phyloP scores from a whole-genome alignment of 30 jellyfish, hydroid and myxozoan species.

The Aurelia sp. region DNA sequence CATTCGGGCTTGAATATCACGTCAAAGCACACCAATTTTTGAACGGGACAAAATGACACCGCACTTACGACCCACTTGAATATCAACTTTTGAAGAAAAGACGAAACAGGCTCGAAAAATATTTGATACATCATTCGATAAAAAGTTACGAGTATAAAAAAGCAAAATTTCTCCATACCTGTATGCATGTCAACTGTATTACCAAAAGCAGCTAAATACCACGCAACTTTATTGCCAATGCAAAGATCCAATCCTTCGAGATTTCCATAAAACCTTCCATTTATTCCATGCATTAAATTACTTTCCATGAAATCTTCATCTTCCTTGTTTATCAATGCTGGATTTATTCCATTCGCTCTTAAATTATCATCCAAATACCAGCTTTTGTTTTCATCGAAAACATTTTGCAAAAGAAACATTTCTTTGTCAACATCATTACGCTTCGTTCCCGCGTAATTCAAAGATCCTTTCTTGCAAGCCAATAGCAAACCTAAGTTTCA shows the following conservation, averaged over 20 bases:
- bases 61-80: too few relatives aligned
- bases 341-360: constrained; percentile 37
- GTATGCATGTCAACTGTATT: constrained; percentile 72
- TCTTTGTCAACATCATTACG: constrained; percentile 52
- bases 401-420: constrained; percentile 45
- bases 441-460: background rate
- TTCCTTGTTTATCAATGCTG: constrained; percentile 55
- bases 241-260: constrained; percentile 53
- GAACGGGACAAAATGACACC: too few relatives aligned
- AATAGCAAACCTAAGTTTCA: constrained; percentile 39
- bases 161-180: constrained; percentile 3
- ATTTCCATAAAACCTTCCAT: constrained; percentile 75
- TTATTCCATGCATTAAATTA: constrained; percentile 75
- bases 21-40: too few relatives aligned
- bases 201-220: constrained; percentile 67
- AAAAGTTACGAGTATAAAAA: background rate
- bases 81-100: too few relatives aligned
- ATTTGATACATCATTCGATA: too few relatives aligned
- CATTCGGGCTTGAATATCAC: too few relatives aligned
- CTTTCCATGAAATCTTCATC: constrained; percentile 75
- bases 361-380: constrained; percentile 67
- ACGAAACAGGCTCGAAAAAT: too few relatives aligned
- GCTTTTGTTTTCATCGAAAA: constrained; percentile 72
- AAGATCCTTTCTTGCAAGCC: constrained; percentile 65
- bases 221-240: constrained; percentile 38